These are phyloP conservation scores for Thunnus thynnus DNA, from an alignment of 2,113 vertebrate genomes.

Conservation along the genomic window DNA sequence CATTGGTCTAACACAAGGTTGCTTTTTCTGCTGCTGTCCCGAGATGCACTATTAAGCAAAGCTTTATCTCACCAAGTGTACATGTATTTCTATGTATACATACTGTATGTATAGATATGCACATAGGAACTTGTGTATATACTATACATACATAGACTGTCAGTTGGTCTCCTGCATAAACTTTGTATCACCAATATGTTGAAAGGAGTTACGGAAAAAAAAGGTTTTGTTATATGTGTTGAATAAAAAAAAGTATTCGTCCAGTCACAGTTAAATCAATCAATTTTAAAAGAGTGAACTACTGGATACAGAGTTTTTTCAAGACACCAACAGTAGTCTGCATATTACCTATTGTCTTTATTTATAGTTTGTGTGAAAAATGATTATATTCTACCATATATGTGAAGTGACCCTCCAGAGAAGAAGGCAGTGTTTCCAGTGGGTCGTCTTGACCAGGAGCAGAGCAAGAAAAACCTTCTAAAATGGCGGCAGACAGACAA, in stretches of 20 bases:
- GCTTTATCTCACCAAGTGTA: slow-evolving; percentile 54
- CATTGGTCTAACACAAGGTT: slow-evolving; percentile 70
- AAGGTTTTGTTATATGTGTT: slow-evolving; percentile 4
- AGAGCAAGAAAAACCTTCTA: slow-evolving; percentile 62
- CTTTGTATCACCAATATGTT: slow-evolving; percentile 46
- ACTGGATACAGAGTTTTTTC: slow-evolving; percentile 28
- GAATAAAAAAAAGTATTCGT: background rate
- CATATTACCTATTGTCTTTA: slow-evolving; percentile 40
- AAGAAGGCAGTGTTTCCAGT: slow-evolving; percentile 72
- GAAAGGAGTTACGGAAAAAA: background rate
- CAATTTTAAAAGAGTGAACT: background rate
- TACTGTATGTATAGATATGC: slow-evolving; percentile 32
- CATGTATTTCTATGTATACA: slow-evolving; percentile 41
- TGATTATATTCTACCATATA: background rate
- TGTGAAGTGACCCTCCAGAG: slow-evolving; percentile 34
- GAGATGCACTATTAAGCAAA: slow-evolving; percentile 67
- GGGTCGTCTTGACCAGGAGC: slow-evolving; percentile 62
- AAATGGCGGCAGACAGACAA: slow-evolving; percentile 67
- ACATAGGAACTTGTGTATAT: slow-evolving; percentile 36
- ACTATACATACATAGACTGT: slow-evolving; percentile 50
- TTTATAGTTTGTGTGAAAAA: slow-evolving; percentile 23
- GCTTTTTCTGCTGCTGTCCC: slow-evolving; percentile 72
- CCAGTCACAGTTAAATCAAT: background rate
- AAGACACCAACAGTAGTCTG: slow-evolving; percentile 54
- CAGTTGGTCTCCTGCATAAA: slow-evolving; percentile 47